Evolutionary conservation across 2,113 vertebrate species (phyloP).

Genomic region (Riparia riparia): DNA sequence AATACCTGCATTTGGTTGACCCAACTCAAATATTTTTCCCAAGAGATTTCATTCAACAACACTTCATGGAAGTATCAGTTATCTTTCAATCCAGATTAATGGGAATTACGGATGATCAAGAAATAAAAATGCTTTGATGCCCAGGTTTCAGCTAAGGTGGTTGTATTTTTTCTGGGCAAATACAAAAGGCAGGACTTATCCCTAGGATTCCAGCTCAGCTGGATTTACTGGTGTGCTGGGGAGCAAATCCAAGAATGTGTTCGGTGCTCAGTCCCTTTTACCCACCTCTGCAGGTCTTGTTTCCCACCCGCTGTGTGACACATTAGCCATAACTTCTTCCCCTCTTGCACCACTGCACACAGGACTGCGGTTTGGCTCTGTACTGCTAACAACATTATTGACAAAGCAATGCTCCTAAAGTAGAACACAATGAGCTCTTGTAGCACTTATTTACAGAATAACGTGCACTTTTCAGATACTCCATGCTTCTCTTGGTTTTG

Average conservation of each 20-base stretch:
- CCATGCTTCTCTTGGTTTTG: background rate
- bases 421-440: background rate
- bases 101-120: background rate
- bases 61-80: background rate
- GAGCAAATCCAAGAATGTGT: background rate
- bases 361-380: background rate
- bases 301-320: background rate
- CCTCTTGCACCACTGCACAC: background rate
- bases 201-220: background rate
- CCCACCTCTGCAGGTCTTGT: background rate
- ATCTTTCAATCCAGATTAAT: background rate
- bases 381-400: background rate
- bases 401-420: background rate
- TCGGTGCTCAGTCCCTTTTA: background rate
- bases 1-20: background rate
- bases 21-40: background rate
- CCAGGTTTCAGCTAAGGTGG: background rate
- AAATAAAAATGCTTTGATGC: background rate
- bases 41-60: background rate
- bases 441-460: background rate
- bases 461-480: background rate
- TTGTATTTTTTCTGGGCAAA: background rate
- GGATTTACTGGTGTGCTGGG: background rate
- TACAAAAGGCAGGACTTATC: background rate
- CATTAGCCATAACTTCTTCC: background rate